Percentiles rank a stretch among this genome's conserved stretches.
These are phyloP conservation scores for Dendrocincla fuliginosa DNA, from an alignment of 2,797 vertebrate species.

Conservation along the genomic window DNA sequence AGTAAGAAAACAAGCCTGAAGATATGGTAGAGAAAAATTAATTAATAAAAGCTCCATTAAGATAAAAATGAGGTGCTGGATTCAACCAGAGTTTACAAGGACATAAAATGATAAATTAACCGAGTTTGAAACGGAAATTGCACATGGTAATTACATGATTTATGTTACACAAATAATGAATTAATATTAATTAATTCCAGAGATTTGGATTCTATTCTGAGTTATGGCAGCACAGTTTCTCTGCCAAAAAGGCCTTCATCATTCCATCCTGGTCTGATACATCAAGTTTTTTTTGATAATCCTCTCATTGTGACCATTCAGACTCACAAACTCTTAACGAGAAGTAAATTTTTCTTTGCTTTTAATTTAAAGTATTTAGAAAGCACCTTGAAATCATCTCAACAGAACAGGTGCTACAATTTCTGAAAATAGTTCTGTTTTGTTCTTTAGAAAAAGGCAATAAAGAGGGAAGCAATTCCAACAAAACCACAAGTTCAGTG, in stretches of 20 bases:
- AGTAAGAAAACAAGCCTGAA: not conserved
- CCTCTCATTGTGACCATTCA: not conserved
- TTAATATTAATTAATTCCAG: constrained; percentile 48
- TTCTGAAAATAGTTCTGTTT: not conserved
- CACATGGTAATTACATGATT: constrained; percentile 46
- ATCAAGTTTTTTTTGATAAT: not conserved
- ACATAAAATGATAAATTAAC: constrained; percentile 5
- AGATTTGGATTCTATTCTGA: not conserved
- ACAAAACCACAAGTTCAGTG: not conserved
- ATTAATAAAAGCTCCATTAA: not conserved
- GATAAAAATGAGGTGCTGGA: not conserved
- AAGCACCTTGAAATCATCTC: not conserved
- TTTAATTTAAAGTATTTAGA: not conserved
- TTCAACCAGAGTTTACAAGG: constrained; percentile 1
- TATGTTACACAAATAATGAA: constrained; percentile 53
- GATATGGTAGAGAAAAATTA: not conserved
- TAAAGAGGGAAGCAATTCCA: not conserved
- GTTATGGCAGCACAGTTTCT: not conserved
- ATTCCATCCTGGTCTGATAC: not conserved
- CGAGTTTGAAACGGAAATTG: constrained; percentile 23
- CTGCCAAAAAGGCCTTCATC: not conserved
- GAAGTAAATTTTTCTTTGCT: not conserved
- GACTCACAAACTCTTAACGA: not conserved
- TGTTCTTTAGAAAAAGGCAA: not conserved
- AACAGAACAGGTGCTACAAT: not conserved